phyloP scores from a whole-genome alignment of 2,113 vertebrate species.

The Erinaceus europaeus region DNA sequence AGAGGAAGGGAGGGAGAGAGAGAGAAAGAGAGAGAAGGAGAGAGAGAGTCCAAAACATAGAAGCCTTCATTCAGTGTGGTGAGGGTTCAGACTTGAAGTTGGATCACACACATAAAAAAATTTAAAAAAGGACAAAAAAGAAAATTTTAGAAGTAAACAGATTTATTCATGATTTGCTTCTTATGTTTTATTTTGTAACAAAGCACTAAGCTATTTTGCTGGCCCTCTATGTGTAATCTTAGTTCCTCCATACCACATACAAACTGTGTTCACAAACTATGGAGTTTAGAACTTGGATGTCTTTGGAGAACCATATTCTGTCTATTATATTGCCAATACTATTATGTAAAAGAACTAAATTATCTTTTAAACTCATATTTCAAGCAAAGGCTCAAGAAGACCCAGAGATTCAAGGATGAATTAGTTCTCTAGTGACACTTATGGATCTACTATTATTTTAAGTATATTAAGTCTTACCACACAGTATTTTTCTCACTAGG shows the following conservation, averaged over 20 bases:
- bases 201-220: no score
- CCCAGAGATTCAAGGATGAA: background rate
- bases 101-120: no score
- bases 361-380: background rate
- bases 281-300: background rate
- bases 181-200: no score
- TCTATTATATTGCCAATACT: background rate
- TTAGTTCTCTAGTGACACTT: background rate
- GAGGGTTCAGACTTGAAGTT: no score
- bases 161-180: no score
- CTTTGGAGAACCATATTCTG: background rate
- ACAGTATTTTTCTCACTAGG: background rate
- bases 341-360: background rate
- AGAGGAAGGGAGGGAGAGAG: no score
- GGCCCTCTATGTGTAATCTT: background rate
- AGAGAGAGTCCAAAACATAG: no score
- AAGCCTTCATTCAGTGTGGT: no score
- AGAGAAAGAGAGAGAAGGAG: no score
- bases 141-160: no score
- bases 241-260: background rate
- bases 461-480: background rate
- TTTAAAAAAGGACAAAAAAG: no score
- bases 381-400: background rate
- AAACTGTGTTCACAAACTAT: background rate
- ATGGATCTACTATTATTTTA: background rate